A percentile compares a stretch with the other conserved stretches of the same genome.
Evolutionary conservation across 2,888 invertebrate genomes (phyloP).

Genomic region (Eristalis intricaria): DNA sequence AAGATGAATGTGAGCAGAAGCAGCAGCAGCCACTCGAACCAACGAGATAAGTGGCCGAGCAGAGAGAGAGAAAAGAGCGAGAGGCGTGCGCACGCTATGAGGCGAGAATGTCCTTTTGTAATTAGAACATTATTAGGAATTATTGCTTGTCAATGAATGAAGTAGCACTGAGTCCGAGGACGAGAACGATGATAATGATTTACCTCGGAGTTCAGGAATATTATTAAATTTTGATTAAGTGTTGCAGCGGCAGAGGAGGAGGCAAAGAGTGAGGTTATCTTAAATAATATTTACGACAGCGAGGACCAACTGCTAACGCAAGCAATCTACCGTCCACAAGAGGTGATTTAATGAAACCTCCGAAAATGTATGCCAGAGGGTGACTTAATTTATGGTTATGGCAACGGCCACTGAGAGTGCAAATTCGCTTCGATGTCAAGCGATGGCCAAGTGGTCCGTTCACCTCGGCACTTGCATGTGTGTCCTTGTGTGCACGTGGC

Average conservation of each 20-base stretch:
- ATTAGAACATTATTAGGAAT: constrained; percentile 70
- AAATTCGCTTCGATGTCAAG: constrained; percentile 67
- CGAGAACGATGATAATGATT: constrained; percentile 47
- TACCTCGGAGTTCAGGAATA: constrained; percentile 45
- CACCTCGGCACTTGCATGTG: not conserved
- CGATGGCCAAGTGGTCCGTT: not conserved
- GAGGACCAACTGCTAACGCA: constrained; percentile 59
- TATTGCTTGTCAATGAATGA: constrained; percentile 68
- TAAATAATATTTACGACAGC: constrained; percentile 72
- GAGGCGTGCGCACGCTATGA: too few species aligned
- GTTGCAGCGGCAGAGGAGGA: not conserved
- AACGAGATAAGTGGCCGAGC: constrained; percentile 33
- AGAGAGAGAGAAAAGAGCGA: not conserved
- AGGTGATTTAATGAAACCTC: constrained; percentile 69
- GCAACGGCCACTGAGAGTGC: constrained; percentile 38
- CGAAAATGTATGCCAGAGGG: constrained; percentile 62
- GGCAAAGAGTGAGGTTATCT: constrained; percentile 44
- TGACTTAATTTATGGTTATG: constrained; percentile 67
- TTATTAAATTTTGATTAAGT: constrained; percentile 72
- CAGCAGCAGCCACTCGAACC: constrained; percentile 27
- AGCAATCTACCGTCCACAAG: constrained; percentile 54
- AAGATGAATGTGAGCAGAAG: constrained; percentile 63
- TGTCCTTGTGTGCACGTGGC: not conserved
- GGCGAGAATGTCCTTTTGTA: constrained; percentile 56
- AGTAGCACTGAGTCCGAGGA: not conserved